Conservation (phyloP, 2,888 invertebrate species). For the Hypolimnas misippus region DNA sequence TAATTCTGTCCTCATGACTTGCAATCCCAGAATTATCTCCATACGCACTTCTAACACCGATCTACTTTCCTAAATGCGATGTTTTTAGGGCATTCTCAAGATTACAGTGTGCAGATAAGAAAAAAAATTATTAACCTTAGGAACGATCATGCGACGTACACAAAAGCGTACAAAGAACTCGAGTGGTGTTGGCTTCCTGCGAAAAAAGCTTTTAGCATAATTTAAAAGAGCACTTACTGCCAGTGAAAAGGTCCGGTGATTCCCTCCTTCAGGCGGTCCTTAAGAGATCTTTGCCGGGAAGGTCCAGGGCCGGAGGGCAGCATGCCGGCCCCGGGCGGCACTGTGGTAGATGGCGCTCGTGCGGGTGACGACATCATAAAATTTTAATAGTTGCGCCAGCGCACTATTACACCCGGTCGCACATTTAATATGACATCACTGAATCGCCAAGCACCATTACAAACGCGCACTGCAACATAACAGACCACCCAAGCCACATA, state of each 20-base stretch:
- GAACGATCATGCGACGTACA: conserved; percentile 24
- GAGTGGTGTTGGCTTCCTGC: conserved; percentile 12
- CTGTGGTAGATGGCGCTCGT: conserved; percentile 60
- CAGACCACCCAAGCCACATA: conserved; percentile 77
- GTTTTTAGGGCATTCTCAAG: conserved; percentile 36
- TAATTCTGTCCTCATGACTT: not conserved
- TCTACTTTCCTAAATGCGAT: conserved; percentile 40
- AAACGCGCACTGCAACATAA: conserved; percentile 79
- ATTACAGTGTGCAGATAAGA: conserved; percentile 29
- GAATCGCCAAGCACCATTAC: conserved; percentile 67
- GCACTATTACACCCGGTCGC: conserved; percentile 50
- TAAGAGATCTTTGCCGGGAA: conserved; percentile 89
- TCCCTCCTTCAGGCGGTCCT: conserved; percentile 91
- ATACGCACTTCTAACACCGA: conserved; percentile 24
- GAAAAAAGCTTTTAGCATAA: conserved; percentile 29
- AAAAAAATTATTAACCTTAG: conserved; percentile 18
- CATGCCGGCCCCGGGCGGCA: conserved; percentile 71
- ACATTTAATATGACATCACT: conserved; percentile 66
- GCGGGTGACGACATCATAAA: conserved; percentile 72
- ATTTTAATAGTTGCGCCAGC: conserved; percentile 48
- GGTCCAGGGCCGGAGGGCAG: conserved; percentile 82
- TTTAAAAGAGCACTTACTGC: conserved; percentile 87
- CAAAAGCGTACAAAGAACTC: conserved; percentile 16
- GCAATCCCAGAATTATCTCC: conserved; percentile 16
- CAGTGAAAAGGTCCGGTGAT: conserved; percentile 91